phyloP scores from a whole-genome alignment of 2,113 vertebrate species.

The Pithys albifrons region DNA sequence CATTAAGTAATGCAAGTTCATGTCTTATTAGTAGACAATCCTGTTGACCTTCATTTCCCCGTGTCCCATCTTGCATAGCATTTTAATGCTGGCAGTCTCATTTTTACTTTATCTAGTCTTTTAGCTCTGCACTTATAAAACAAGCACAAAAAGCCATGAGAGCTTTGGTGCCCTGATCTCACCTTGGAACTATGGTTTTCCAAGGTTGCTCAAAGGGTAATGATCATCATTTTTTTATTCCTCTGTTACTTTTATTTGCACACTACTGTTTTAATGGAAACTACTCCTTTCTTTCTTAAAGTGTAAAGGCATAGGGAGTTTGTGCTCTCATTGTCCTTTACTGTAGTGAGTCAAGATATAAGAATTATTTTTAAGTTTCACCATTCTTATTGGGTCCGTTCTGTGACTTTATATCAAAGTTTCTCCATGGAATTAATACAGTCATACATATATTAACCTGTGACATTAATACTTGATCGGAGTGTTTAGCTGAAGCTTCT shows the following conservation, averaged over 20 bases:
- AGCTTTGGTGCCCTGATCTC: not conserved
- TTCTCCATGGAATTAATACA: not conserved
- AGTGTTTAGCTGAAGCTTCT: not conserved
- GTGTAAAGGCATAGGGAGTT: not conserved
- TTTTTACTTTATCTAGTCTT: constrained; percentile 5
- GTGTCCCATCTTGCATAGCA: not conserved
- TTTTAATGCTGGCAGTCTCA: constrained; percentile 16
- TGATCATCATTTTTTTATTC: not conserved
- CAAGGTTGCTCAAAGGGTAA: not conserved
- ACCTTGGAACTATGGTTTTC: not conserved
- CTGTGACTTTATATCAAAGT: not conserved
- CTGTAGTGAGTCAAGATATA: not conserved
- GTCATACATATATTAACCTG: not conserved
- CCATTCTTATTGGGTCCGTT: not conserved
- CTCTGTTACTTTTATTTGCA: not conserved
- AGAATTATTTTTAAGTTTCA: not conserved
- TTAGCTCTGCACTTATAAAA: not conserved
- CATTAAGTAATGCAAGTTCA: constrained; percentile 66
- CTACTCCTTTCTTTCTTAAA: not conserved
- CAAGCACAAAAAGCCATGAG: not conserved
- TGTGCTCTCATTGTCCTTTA: not conserved
- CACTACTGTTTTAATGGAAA: not conserved
- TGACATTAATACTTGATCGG: not conserved
- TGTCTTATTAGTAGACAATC: constrained; percentile 57
- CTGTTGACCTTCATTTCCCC: constrained; percentile 52